Evolutionary conservation across 2,113 vertebrate genomes (phyloP).

Genomic region (Callaeas wilsoni): DNA sequence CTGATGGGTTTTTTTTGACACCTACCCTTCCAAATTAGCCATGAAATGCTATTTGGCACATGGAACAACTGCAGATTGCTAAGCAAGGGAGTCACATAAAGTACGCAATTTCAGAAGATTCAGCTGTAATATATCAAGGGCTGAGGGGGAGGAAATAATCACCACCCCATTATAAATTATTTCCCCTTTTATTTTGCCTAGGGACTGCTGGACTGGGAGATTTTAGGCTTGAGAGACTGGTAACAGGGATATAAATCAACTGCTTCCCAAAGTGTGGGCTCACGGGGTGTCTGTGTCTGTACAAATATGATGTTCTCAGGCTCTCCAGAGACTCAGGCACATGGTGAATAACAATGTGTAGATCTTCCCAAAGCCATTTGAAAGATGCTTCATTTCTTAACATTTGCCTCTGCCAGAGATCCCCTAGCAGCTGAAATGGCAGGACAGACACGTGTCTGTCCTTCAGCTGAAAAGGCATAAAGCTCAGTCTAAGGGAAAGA

Average conservation of each 20-base stretch:
- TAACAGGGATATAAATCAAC: slow-evolving; percentile 22
- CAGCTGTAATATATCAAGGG: slow-evolving; percentile 16
- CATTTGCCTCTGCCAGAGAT: not conserved
- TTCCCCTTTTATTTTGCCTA: not conserved
- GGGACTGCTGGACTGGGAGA: not conserved
- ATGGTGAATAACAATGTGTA: not conserved
- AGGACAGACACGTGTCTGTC: not conserved
- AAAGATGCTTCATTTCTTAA: not conserved
- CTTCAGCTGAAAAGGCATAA: not conserved
- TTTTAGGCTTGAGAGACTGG: not conserved
- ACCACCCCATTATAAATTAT: slow-evolving; percentile 26
- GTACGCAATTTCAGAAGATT: not conserved
- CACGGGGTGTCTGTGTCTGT: not conserved
- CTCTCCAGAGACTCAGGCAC: not conserved
- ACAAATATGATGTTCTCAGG: not conserved
- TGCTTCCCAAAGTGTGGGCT: not conserved
- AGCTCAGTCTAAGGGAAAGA: not conserved
- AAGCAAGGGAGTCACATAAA: not conserved
- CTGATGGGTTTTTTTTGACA: not conserved
- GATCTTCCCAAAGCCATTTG: not conserved
- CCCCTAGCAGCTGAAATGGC: not conserved
- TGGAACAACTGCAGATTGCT: not conserved
- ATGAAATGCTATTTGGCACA: slow-evolving; percentile 28
- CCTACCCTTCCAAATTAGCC: not conserved
- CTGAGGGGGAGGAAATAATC: slow-evolving; percentile 14